Base-by-base conservation (phyloP, 2,888 invertebrate genomes). In the Chrysodeixis includens region DNA sequence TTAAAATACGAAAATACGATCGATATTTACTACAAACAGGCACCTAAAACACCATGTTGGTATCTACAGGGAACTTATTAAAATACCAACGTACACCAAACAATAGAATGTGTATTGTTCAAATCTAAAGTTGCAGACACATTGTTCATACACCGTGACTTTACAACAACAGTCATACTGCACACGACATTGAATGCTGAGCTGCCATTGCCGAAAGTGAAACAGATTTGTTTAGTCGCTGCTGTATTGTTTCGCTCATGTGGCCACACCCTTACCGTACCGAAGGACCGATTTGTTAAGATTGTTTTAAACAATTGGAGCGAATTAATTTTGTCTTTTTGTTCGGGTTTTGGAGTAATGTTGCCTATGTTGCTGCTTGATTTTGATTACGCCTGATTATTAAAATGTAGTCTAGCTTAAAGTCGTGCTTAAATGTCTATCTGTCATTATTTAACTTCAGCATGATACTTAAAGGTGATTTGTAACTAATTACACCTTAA, bases 101-200 rank as follows among this genome's bases (percentile, higher is more conserved):
- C 40, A 40, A 40, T 40, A 40, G 40, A 40, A 14, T n/a, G 14
- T 40, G n/a, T 40, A 40, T n/a, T 40, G 40, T 40, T 71, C 71
- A 65, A 71, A 46, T 55, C 35, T 56, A 54, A 40, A 44, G 32
- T 22, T 66, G 53, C 53, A 40, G 56, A 22, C 14, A 46, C 30
- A 12, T 55, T 70, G 54, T 49, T 30, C 62, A 20, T 20, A 22
- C 44, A 22, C 30, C 22, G 51, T 65, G 71, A 53, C 46, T 8
- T 10, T 20, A 57, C 18, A 66, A 74, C 73, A 40, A 54, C 32
- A 74, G 57, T 71, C 54, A 62, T 57, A 40, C 20, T 62, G 52
- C 53, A 54, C 9, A 66, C 20, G 56, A 70, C 71, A 73, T 70
- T 72, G 35, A 60, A 44, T 76, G 56, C 53, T 30, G 58, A 6